Base-by-base conservation (phyloP, 2,888 invertebrate species). In the Oxystoma pomonae region DNA sequence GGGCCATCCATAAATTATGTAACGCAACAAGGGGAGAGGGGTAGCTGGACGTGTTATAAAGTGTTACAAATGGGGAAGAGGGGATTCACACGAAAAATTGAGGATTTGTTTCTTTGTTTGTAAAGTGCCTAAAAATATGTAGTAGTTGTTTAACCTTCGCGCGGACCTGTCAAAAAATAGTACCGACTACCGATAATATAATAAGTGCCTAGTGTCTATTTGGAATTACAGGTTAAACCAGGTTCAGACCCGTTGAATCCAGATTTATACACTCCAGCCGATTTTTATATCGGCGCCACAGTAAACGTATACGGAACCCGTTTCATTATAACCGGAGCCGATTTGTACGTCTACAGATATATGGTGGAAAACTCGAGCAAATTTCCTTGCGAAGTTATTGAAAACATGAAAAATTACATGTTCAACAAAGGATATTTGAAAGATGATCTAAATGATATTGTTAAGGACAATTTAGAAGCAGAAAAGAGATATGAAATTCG, bases 241-340 rank as follows among this genome's bases (percentile, higher is more conserved):
- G 86, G 86, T 0, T 85, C 86, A 0, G 84, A 86, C 69, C 86
- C 86, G 1, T 86, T 90, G 72, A 85, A 89, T 73, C 91, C 92
- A 0, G 83, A 85, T 1, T 92, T 89, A 76, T 94, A 89, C 73
- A 89, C 89, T 0, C 91, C 93, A 0, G 86, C 86, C 35, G 91
- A 90, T 80, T 90, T 95, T 75, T 88, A 84, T 75, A 88, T 94
- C 66, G 94, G 93, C 5, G 88, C 88, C 0, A 82, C 84, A 64
- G 82, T 94, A 53, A 87, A 86, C 1, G 85, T 92, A 1, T 90
- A 88, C 77, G 86, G 86, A 68, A 90, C 91, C 77, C 85, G 90
- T 52, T 94, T 95, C 78, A 81, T 85, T 69, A 89, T 95, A 68
- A 87, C 84, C 35, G 90, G 90, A 19, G 76, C 75, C 1, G 76